Conservation (phyloP, 2,888 invertebrate genomes). For the Dendrolimus pini region DNA sequence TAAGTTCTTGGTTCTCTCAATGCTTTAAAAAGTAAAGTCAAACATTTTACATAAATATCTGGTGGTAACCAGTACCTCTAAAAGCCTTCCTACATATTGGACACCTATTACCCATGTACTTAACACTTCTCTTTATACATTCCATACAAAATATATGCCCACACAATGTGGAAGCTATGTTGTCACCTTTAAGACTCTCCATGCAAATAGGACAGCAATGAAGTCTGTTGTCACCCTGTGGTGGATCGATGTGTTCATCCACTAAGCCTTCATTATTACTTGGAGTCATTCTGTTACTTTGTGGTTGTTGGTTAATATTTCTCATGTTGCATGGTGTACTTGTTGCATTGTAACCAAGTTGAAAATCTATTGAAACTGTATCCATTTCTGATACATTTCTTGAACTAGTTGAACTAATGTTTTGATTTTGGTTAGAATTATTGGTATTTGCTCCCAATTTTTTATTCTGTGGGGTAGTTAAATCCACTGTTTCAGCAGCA, state of each 20-base stretch:
- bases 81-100: constrained; percentile 41
- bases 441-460: constrained; percentile 5
- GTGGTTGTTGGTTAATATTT: too few species aligned
- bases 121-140: constrained; percentile 33
- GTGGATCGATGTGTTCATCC: background rate
- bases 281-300: too few species aligned
- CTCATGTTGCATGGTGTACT: too few species aligned
- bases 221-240: constrained; percentile 10
- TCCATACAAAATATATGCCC: constrained; percentile 48
- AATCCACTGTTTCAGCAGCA: constrained; percentile 2
- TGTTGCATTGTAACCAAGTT: too few species aligned
- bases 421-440: constrained; percentile 1
- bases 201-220: constrained; percentile 50
- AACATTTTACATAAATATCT: constrained; percentile 31
- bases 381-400: too few species aligned
- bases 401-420: too few species aligned
- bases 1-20: too few species aligned
- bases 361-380: too few species aligned
- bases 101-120: constrained; percentile 32
- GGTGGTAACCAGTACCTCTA: constrained; percentile 35
- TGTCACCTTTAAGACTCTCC: constrained; percentile 26
- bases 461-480: constrained; percentile 13
- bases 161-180: constrained; percentile 42
- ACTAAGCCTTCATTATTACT: too few species aligned
- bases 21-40: too few species aligned